phyloP scores from a whole-genome alignment of 2,113 vertebrate genomes.

The Ranitomeya variabilis region DNA sequence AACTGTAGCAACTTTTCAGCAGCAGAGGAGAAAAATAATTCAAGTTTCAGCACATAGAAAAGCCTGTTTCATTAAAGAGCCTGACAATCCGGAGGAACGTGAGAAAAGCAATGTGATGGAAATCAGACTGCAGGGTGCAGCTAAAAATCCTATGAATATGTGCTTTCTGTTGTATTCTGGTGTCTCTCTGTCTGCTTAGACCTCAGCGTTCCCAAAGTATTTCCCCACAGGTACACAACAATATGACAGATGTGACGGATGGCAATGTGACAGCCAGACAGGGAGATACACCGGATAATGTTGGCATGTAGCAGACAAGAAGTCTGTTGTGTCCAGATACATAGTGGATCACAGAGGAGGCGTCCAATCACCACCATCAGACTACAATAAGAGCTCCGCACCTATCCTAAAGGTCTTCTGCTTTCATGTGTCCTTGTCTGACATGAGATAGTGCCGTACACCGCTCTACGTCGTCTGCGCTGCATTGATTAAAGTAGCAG shows the following conservation, averaged over 20 bases:
- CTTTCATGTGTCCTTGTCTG: slow-evolving; percentile 15
- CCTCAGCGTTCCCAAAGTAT: slow-evolving; percentile 6
- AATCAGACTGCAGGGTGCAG: slow-evolving; percentile 26
- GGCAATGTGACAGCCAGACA: not conserved
- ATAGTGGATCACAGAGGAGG: not conserved
- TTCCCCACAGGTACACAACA: not conserved
- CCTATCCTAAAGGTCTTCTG: not conserved
- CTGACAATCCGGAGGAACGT: not conserved
- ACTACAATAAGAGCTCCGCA: not conserved
- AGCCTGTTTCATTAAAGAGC: slow-evolving; percentile 12
- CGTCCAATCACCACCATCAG: not conserved
- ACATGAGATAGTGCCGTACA: slow-evolving; percentile 7
- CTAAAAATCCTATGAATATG: not conserved
- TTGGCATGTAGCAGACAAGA: not conserved
- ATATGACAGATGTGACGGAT: slow-evolving; percentile 27
- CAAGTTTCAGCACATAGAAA: slow-evolving; percentile 1
- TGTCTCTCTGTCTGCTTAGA: not conserved
- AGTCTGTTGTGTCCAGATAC: not conserved
- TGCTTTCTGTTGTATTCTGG: not conserved
- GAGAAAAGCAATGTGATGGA: slow-evolving; percentile 22
- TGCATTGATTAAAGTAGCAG: slow-evolving; percentile 27
- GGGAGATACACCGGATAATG: not conserved
- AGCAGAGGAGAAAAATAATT: not conserved
- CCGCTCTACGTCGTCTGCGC: not conserved
- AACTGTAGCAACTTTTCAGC: not conserved